phyloP scores from a whole-genome alignment of 2,888 invertebrate species.

The Cheilosia soror region DNA sequence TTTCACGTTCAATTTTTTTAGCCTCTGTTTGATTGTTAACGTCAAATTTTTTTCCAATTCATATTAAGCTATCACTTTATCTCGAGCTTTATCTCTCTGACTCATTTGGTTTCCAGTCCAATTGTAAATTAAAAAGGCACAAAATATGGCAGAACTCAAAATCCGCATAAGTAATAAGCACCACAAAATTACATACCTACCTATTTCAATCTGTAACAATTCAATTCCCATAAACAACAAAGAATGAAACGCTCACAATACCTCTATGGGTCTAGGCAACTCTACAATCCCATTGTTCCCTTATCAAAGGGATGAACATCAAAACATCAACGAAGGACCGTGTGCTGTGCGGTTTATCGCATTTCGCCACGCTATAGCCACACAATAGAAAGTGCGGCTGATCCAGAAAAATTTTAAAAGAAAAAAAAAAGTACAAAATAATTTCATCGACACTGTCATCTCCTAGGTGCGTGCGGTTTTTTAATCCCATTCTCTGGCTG shows the following conservation, averaged over 20 bases:
- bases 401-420: conserved; percentile 35
- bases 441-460: conserved; percentile 39
- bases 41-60: no score
- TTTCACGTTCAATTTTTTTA: no score
- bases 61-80: no score
- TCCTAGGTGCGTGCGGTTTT: conserved; percentile 54
- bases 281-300: conserved; percentile 54
- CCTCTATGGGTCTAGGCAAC: conserved; percentile 7
- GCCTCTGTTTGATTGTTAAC: no score
- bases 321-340: conserved; percentile 40
- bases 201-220: conserved; percentile 21
- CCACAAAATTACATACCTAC: background rate
- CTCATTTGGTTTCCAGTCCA: no score
- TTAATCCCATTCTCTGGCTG: conserved; percentile 62
- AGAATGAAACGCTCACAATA: conserved; percentile 16
- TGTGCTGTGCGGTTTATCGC: conserved; percentile 66
- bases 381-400: conserved; percentile 54
- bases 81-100: no score
- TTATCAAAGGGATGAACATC: conserved; percentile 62
- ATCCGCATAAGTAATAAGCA: conserved; percentile 39
- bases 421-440: conserved; percentile 32
- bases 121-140: no score
- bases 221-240: conserved; percentile 23
- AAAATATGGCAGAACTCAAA: conserved; percentile 1
- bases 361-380: conserved; percentile 43